Conservation (phyloP, 2,888 invertebrate species). For the Malthinus flaveolus region DNA sequence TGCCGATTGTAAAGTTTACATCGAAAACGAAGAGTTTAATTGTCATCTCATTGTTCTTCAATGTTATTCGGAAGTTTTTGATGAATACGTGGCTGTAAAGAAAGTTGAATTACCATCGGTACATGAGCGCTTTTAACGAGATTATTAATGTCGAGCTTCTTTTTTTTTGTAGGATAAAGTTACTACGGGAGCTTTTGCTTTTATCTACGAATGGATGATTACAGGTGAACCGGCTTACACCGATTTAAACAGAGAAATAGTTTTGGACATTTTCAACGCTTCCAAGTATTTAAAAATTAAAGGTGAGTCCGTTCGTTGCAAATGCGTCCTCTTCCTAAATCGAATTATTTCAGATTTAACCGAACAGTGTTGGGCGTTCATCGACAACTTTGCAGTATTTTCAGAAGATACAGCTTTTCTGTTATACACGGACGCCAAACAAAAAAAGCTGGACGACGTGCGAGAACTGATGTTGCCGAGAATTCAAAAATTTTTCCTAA, state of each 20-base stretch:
- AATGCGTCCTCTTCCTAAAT: background rate
- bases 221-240: slow-evolving; percentile 66
- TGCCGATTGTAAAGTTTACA: slow-evolving; percentile 67
- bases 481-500: slow-evolving; percentile 75
- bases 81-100: slow-evolving; percentile 54
- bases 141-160: background rate
- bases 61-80: slow-evolving; percentile 69
- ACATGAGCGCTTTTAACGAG: background rate
- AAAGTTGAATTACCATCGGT: slow-evolving; percentile 52
- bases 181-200: slow-evolving; percentile 64
- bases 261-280: slow-evolving; percentile 72
- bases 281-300: slow-evolving; percentile 72
- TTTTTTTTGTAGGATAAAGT: slow-evolving; percentile 47
- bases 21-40: slow-evolving; percentile 68
- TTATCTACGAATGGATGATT: slow-evolving; percentile 84
- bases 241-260: slow-evolving; percentile 68
- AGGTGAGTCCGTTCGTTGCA: slow-evolving; percentile 51
- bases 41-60: slow-evolving; percentile 72
- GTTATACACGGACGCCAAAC: slow-evolving; percentile 61
- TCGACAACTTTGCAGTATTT: slow-evolving; percentile 70
- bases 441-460: slow-evolving; percentile 61
- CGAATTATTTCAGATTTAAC: slow-evolving; percentile 62
- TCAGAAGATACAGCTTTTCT: slow-evolving; percentile 75
- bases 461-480: slow-evolving; percentile 74
- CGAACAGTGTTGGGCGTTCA: slow-evolving; percentile 77